Conservation (phyloP, 2,113 vertebrate genomes). For the Pachycephala philippinensis region DNA sequence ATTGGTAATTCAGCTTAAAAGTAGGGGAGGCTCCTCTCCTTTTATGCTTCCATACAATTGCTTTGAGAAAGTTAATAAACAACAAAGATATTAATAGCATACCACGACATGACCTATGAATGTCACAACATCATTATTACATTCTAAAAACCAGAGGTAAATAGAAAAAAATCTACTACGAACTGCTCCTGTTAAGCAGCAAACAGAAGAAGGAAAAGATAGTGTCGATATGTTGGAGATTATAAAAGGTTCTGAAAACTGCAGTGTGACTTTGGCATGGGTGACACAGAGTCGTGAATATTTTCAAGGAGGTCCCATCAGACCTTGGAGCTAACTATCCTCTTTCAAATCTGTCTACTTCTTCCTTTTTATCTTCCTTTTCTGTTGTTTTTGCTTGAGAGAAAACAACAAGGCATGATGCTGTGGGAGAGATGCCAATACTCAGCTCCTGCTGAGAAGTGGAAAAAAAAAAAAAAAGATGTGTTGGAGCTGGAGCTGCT, state of each 20-base stretch:
- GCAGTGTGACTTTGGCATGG: not conserved
- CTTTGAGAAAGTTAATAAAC: not conserved
- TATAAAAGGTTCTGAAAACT: slow-evolving; percentile 6
- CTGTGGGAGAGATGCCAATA: slow-evolving; percentile 57
- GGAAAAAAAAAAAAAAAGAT: not conserved
- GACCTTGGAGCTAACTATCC: slow-evolving; percentile 3
- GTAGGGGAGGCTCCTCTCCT: not conserved
- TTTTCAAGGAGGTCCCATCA: slow-evolving; percentile 25
- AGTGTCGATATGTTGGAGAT: not conserved
- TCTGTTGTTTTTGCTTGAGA: slow-evolving; percentile 43
- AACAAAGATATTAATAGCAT: not conserved
- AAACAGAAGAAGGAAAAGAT: not conserved
- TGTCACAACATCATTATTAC: not conserved
- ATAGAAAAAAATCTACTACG: not conserved
- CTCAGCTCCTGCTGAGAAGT: slow-evolving; percentile 58
- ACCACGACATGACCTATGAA: not conserved
- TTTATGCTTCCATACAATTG: not conserved
- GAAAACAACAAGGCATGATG: slow-evolving; percentile 54
- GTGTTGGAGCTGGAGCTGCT: slow-evolving; percentile 11
- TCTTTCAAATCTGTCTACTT: slow-evolving; percentile 39
- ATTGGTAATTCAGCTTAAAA: not conserved
- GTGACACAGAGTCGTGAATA: not conserved
- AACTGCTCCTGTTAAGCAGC: not conserved
- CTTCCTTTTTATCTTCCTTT: slow-evolving; percentile 53
- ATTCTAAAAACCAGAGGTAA: not conserved